Evolutionary conservation across 1,140 invertebrate species (phyloP).

Genomic region (Halictus rubicundus): DNA sequence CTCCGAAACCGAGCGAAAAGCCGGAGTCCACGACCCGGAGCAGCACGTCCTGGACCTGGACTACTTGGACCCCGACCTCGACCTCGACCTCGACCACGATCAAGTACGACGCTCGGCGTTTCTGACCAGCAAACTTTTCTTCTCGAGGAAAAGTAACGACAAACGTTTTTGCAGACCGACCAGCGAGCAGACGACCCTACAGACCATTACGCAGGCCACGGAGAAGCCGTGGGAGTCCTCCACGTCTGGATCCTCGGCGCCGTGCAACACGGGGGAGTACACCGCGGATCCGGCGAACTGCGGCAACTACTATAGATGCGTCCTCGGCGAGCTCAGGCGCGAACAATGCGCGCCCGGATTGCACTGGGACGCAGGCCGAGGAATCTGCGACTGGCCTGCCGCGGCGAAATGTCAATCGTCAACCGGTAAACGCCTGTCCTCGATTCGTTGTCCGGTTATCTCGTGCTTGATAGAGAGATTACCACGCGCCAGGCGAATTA

Average conservation of each 20-base stretch:
- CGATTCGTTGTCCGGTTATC: neutral
- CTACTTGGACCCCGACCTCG: neutral
- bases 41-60: slow-evolving; percentile 52
- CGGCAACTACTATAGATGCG: slow-evolving; percentile 88
- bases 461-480: neutral
- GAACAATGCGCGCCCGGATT: slow-evolving; percentile 88
- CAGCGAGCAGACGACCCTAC: slow-evolving; percentile 9
- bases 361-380: slow-evolving; percentile 87
- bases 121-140: neutral
- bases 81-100: slow-evolving; percentile 49
- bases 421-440: slow-evolving; percentile 46
- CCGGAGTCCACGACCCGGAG: slow-evolving; percentile 1
- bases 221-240: neutral
- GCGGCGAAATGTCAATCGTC: slow-evolving; percentile 84
- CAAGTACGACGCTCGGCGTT: too few relatives aligned
- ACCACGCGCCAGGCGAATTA: too few relatives aligned
- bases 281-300: slow-evolving; percentile 86
- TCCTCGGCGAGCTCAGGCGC: slow-evolving; percentile 84
- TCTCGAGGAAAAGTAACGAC: neutral
- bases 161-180: slow-evolving; percentile 10
- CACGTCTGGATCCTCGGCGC: slow-evolving; percentile 60
- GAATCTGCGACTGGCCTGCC: slow-evolving; percentile 90
- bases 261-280: slow-evolving; percentile 85
- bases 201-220: slow-evolving; percentile 28
- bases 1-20: slow-evolving; percentile 60